Conservation (phyloP, 1,140 invertebrate genomes). For the Metopolophium dirhodum region DNA sequence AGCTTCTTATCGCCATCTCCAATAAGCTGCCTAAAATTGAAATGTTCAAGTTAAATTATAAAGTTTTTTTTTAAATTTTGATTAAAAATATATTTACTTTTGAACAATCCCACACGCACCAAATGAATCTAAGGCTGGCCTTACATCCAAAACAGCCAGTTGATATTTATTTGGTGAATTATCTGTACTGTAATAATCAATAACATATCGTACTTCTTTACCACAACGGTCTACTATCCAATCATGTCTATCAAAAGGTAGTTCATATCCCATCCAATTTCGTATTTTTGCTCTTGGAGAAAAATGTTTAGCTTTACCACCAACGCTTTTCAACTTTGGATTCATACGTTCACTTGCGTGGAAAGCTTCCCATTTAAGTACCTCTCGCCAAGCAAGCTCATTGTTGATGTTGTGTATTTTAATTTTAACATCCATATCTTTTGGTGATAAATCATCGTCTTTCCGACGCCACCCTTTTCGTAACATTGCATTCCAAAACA, state of each 20-base stretch:
- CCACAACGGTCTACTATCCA: conserved; percentile 99
- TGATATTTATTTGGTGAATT: conserved; percentile 77
- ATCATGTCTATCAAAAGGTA: conserved; percentile 99
- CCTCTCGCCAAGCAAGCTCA: conserved; percentile 96
- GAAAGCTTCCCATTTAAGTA: conserved; percentile 96
- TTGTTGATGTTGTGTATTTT: conserved; percentile 99
- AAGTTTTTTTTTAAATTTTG: not conserved
- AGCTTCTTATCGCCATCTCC: conserved; percentile 49
- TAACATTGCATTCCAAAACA: conserved; percentile 99
- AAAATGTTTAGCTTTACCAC: conserved; percentile 93
- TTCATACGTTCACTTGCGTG: conserved; percentile 85
- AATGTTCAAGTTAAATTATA: not conserved
- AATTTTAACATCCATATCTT: conserved; percentile 98
- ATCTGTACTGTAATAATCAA: conserved; percentile 98
- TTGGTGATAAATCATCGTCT: conserved; percentile 82
- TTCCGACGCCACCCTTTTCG: conserved; percentile 99
- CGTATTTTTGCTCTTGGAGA: conserved; percentile 93
- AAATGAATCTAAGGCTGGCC: conserved; percentile 94
- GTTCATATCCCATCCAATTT: conserved; percentile 85
- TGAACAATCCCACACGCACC: conserved; percentile 96
- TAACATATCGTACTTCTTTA: conserved; percentile 93
- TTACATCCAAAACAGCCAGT: conserved; percentile 95
- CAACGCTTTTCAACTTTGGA: conserved; percentile 92
- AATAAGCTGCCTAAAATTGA: conserved; percentile 36
- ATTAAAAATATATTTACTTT: conserved; percentile 76